Evolutionary conservation across 2,888 invertebrate genomes (phyloP).

Genomic region (Drosophila meridiana): DNA sequence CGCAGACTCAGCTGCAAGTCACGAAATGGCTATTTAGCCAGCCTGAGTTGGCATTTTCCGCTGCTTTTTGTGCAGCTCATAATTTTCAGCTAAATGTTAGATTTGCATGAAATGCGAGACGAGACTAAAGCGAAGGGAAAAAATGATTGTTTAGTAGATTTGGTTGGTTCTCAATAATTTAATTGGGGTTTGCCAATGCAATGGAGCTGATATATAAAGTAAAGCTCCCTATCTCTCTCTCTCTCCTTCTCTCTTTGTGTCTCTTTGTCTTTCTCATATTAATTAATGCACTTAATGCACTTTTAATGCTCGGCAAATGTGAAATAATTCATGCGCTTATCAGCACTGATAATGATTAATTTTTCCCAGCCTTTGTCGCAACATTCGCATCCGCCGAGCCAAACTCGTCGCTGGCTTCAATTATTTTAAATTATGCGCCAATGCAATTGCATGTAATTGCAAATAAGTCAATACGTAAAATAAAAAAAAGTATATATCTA

Average conservation of each 20-base stretch:
- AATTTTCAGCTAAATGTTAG: conserved; percentile 65
- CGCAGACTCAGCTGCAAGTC: conserved; percentile 77
- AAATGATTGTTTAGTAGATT: conserved; percentile 5
- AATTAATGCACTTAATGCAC: conserved; percentile 76
- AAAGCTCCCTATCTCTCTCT: neutral
- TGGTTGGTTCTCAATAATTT: conserved; percentile 15
- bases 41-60: conserved; percentile 66
- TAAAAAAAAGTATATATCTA: neutral
- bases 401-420: conserved; percentile 59
- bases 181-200: conserved; percentile 14
- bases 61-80: conserved; percentile 41
- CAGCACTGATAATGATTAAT: conserved; percentile 75
- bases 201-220: conserved; percentile 20
- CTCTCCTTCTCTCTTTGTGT: neutral
- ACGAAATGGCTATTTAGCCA: conserved; percentile 74
- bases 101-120: conserved; percentile 73
- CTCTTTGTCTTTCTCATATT: conserved; percentile 37
- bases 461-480: conserved; percentile 33
- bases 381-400: conserved; percentile 18
- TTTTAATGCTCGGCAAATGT: conserved; percentile 73
- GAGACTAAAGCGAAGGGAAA: conserved; percentile 8
- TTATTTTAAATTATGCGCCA: conserved; percentile 64
- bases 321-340: conserved; percentile 75
- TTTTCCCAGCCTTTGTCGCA: conserved; percentile 57
- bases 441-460: conserved; percentile 48